Conservation (phyloP, 1,140 invertebrate species). For the Tetragonula clypearis region DNA sequence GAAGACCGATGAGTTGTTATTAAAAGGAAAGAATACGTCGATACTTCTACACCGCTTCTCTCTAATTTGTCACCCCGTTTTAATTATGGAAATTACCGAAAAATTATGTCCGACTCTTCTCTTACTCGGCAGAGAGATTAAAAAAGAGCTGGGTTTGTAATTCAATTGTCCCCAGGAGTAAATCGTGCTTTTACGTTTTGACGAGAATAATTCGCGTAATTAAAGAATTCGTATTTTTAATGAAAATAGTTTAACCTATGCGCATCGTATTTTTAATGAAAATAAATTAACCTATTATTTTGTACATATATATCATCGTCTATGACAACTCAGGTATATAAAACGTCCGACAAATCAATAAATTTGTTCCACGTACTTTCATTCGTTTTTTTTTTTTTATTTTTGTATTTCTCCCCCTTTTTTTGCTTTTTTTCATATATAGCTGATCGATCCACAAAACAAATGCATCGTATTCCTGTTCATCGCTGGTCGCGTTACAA, state of each 20-base stretch:
- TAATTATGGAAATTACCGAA: conserved; percentile 37
- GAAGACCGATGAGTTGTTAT: conserved; percentile 3
- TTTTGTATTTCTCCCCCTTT: background rate
- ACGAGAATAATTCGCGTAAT: background rate
- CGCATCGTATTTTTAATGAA: background rate
- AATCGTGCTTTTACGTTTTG: background rate
- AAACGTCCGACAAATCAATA: background rate
- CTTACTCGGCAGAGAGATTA: background rate
- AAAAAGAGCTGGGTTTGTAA: background rate
- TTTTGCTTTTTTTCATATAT: background rate
- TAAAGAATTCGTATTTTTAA: background rate
- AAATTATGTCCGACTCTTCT: conserved; percentile 5
- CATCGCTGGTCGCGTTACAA: background rate
- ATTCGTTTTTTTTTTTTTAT: conserved; percentile 5
- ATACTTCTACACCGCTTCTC: background rate
- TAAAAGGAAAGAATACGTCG: conserved; percentile 11
- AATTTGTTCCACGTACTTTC: background rate
- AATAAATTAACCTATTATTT: background rate
- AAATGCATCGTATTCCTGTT: background rate
- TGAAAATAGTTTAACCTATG: background rate
- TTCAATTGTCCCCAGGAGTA: background rate
- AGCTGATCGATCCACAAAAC: conserved; percentile 4
- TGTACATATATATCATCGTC: background rate
- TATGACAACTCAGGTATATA: no score
- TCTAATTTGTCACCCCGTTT: conserved; percentile 34